These are phyloP conservation scores for Coilia nasus DNA, from an alignment of 2,797 vertebrate genomes.

Conservation along the genomic window DNA sequence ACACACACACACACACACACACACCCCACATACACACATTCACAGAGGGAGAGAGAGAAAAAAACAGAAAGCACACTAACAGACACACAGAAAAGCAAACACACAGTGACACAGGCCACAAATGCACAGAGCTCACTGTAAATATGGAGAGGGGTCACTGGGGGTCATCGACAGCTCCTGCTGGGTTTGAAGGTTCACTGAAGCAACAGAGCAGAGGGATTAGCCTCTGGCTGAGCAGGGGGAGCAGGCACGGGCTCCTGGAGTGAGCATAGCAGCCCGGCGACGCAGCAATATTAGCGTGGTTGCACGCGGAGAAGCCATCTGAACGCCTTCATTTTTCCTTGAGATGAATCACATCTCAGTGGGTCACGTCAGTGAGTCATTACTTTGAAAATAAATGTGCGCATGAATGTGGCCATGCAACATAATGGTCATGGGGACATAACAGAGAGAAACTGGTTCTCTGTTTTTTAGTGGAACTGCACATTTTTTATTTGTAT, in stretches of 20 bases:
- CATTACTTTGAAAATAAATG: not conserved
- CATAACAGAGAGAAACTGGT: not conserved
- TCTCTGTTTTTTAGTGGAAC: not conserved
- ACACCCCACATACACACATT: not conserved
- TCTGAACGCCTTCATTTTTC: not conserved
- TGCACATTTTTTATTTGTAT: not conserved
- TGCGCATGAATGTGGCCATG: not conserved
- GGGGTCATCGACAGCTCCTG: not conserved
- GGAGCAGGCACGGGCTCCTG: not conserved
- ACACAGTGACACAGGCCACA: not conserved
- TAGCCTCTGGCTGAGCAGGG: conserved; percentile 1
- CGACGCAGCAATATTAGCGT: not conserved
- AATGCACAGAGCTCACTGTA: conserved; percentile 9
- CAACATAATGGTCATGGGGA: not conserved
- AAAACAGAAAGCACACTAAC: no score
- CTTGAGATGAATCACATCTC: not conserved
- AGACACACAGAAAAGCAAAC: conserved; percentile 18
- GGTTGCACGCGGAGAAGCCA: not conserved
- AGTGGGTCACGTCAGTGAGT: not conserved
- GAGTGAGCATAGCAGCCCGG: not conserved
- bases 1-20: conserved; percentile 29
- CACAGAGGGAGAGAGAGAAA: no score
- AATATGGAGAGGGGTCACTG: conserved; percentile 9
- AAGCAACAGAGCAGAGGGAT: conserved; percentile 21
- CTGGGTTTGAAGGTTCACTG: conserved; percentile 7